Conservation (phyloP, 2,113 vertebrate genomes). For the Salvelinus sp. region DNA sequence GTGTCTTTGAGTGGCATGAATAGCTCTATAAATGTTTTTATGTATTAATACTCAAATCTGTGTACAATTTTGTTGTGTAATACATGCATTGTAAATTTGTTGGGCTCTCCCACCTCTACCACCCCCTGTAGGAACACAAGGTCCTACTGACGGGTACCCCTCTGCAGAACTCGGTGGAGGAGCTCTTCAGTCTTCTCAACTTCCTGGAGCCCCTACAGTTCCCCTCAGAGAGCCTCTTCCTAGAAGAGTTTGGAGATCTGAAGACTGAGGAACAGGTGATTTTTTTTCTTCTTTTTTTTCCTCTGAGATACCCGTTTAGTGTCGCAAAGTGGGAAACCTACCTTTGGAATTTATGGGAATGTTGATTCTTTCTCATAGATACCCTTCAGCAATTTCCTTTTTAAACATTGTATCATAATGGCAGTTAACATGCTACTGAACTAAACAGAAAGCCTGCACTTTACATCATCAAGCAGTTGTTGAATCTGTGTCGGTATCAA, state of each 20-base stretch:
- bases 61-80: too few relatives aligned
- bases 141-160: constrained; percentile 96
- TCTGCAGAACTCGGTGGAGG: constrained; percentile 97
- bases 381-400: neutral
- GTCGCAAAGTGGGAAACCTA: too few relatives aligned
- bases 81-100: too few relatives aligned
- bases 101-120: neutral
- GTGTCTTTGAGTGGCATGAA: too few relatives aligned
- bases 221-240: constrained; percentile 89
- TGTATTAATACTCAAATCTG: too few relatives aligned
- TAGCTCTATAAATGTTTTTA: too few relatives aligned
- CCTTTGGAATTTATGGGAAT: neutral
- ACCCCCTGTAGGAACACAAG: constrained; percentile 86
- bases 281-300: too few relatives aligned
- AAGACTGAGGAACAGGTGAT: constrained; percentile 96
- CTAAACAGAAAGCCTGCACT: too few relatives aligned
- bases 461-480: too few relatives aligned
- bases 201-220: constrained; percentile 97
- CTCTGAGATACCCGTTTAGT: too few relatives aligned
- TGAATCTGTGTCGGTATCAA: too few relatives aligned
- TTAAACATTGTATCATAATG: neutral
- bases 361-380: neutral
- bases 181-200: constrained; percentile 95
- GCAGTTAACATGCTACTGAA: too few relatives aligned
- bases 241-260: constrained; percentile 97